Evolutionary conservation across 2,888 invertebrate genomes (phyloP), one percentile per base, ranked within the genome.

Genomic region (Latrodectus elegans): DNA sequence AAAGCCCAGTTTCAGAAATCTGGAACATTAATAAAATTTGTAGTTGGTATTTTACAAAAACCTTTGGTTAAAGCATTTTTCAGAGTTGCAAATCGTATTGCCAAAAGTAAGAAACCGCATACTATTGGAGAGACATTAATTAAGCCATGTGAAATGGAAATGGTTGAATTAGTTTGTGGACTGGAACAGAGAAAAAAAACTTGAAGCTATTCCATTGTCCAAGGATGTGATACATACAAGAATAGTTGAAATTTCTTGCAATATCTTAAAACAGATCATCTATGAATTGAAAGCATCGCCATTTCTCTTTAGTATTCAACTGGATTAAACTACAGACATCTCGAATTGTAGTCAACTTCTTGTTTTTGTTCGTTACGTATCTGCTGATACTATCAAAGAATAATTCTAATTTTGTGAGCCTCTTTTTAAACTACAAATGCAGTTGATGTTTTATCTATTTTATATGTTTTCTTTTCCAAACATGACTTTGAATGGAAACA

Each of bases 241-340:
- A 22, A 22, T 22, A 22, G 22, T 22, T 22, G 22, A 22, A 22
- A 22, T 88, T 68, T 84, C 67, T 84, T 75, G 68, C 22, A 71
- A 84, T 84, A 88, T 88, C 26, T 88, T 88, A 83, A 81, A 88
- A 70, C 78, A 88, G 82, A 73, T 82, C 87, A 76, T 73, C 75
- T 17, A 89, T 65, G 80, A 75, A 87, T 78, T 83, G 83, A 76
- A 75, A 83, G 83, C 76, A 75, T 83, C 76, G 83, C 76, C 83
- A 79, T 88, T 81, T 55, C 85, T 75, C 85, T 89, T 83, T 74
- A 78, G 78, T 84, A 84, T 84, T 74, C 78, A 78, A 82, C 70
- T 82, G 65, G 78, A 92, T 92, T 81, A 93, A 93, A 60, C 93
- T 93, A 90, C 94, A 93, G 70, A 80, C 64, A 80, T 80, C 64